Percentiles rank a stretch among this genome's conserved stretches.
phyloP scores from a whole-genome alignment of 2,888 invertebrate genomes.

The Yponomeuta cagnagella region DNA sequence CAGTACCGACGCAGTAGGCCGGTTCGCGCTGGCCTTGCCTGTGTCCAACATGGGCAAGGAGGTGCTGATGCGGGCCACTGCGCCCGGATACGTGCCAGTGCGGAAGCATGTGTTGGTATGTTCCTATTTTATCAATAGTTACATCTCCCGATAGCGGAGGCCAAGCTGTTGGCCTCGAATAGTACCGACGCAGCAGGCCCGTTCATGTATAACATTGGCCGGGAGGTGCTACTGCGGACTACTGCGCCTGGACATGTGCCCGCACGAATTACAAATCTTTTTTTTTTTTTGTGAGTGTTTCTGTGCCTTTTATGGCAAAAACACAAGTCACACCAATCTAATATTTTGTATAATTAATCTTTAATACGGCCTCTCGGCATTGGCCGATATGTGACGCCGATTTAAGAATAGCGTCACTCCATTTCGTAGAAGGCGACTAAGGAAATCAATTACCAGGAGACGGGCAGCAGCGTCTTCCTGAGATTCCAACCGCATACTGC shows the following conservation, averaged over 20 bases:
- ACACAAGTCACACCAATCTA: too few species aligned
- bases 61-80: conserved; percentile 71
- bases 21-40: conserved; percentile 64
- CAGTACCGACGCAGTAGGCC: conserved; percentile 55
- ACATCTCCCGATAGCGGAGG: background rate
- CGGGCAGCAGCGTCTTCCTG: too few species aligned
- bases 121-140: conserved; percentile 5
- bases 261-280: conserved; percentile 37
- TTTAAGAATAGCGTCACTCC: too few species aligned
- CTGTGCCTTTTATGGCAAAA: too few species aligned
- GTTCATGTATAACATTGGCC: conserved; percentile 58
- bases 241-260: conserved; percentile 77
- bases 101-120: conserved; percentile 67
- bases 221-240: conserved; percentile 71
- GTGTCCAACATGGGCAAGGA: conserved; percentile 55
- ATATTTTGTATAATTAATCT: too few species aligned
- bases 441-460: too few species aligned
- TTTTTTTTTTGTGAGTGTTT: too few species aligned
- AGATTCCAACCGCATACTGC: too few species aligned
- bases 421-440: too few species aligned
- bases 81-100: conserved; percentile 76
- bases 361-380: too few species aligned
- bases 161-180: conserved; percentile 30
- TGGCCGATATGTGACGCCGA: too few species aligned
- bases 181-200: conserved; percentile 57